Conservation (phyloP, 2,888 invertebrate genomes). For the Exocentrus adspersus region DNA sequence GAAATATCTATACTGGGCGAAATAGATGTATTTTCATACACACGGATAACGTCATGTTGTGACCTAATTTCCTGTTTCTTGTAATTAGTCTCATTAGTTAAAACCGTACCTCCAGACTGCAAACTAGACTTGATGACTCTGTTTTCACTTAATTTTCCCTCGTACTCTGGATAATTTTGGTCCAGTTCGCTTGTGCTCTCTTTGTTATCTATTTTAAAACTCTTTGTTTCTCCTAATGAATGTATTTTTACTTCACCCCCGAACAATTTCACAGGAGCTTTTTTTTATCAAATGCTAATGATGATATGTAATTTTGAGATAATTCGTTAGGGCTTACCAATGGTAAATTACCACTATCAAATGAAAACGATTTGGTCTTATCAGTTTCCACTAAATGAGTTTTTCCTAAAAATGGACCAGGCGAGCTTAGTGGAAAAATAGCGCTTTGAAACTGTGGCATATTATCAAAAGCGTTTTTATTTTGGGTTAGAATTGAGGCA, state of each 20-base stretch:
- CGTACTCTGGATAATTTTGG: constrained; percentile 51
- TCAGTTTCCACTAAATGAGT: constrained; percentile 78
- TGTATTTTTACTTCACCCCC: constrained; percentile 83
- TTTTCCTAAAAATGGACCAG: constrained; percentile 84
- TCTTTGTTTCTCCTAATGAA: constrained; percentile 76
- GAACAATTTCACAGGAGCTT: constrained; percentile 72
- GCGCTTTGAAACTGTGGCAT: constrained; percentile 60
- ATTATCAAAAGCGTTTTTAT: constrained; percentile 62
- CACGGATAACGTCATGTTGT: constrained; percentile 56
- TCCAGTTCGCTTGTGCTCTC: constrained; percentile 50
- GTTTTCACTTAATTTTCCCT: constrained; percentile 61
- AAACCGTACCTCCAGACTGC: constrained; percentile 83
- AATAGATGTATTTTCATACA: constrained; percentile 55
- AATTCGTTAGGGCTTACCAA: constrained; percentile 37
- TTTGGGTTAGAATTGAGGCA: constrained; percentile 62
- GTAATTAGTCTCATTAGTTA: constrained; percentile 59
- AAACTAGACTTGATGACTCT: constrained; percentile 84
- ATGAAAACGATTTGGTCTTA: constrained; percentile 62
- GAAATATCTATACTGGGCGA: constrained; percentile 56
- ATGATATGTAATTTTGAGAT: constrained; percentile 52
- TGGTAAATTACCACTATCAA: constrained; percentile 55
- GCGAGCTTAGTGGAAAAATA: constrained; percentile 76
- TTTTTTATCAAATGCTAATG: constrained; percentile 56
- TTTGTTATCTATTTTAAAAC: constrained; percentile 58
- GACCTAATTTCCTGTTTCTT: constrained; percentile 49